These are phyloP conservation scores for Entomyzon cyanotis DNA, from an alignment of 2,113 vertebrate genomes.

Conservation along the genomic window DNA sequence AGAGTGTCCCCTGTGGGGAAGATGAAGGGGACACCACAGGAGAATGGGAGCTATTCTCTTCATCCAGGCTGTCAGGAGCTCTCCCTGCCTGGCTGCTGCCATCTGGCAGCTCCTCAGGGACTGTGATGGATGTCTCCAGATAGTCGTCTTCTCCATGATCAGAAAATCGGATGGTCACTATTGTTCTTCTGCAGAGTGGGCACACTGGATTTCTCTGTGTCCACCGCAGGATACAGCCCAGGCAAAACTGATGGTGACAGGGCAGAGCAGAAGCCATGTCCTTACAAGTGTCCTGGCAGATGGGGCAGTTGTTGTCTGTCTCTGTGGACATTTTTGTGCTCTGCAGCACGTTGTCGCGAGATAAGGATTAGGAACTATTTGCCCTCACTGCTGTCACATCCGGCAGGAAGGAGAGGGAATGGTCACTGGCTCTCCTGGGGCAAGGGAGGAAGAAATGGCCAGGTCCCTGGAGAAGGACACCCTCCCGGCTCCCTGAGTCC, in stretches of 20 bases:
- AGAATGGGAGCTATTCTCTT: background rate
- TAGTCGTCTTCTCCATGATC: background rate
- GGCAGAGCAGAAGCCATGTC: background rate
- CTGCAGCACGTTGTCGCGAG: background rate
- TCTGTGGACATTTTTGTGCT: background rate
- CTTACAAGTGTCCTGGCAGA: background rate
- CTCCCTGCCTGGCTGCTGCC: background rate
- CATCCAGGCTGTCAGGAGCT: fast-evolving
- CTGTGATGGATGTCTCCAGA: background rate
- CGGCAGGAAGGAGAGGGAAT: background rate
- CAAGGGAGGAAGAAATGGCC: background rate
- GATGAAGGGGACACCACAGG: background rate
- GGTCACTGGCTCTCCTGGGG: background rate
- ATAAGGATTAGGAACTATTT: background rate
- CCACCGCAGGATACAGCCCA: background rate
- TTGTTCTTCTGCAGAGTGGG: background rate
- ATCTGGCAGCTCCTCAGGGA: background rate
- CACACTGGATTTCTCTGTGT: background rate
- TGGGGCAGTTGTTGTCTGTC: background rate
- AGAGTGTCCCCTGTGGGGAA: background rate
- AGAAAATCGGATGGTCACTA: background rate
- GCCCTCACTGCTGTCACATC: background rate
- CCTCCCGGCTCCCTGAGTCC: too few relatives aligned
- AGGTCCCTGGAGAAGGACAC: background rate
- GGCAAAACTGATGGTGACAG: background rate